Evolutionary conservation across 2,797 vertebrate species (phyloP).

Genomic region (Onychomys torridus): DNA sequence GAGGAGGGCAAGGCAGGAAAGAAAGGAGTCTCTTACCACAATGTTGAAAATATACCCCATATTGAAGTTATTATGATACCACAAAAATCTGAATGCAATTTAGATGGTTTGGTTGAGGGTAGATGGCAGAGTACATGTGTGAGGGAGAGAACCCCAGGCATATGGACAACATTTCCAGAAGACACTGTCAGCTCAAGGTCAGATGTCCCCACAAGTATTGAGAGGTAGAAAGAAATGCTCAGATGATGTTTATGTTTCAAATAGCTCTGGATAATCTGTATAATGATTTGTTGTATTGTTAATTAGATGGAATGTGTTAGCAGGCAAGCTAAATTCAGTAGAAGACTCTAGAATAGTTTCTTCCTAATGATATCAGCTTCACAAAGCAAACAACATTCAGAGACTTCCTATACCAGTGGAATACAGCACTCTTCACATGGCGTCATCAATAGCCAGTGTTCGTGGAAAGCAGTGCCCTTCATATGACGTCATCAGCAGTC

Average conservation of each 20-base stretch:
- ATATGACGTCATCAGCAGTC: too few relatives aligned
- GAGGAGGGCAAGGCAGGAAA: constrained; percentile 76
- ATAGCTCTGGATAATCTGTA: constrained; percentile 18
- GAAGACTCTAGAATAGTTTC: constrained; percentile 47
- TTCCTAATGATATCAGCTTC: constrained; percentile 39
- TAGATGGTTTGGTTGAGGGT: constrained; percentile 77
- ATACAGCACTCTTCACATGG: constrained; percentile 56
- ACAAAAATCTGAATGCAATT: constrained; percentile 86
- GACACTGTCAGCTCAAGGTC: constrained; percentile 79
- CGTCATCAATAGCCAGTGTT: background rate
- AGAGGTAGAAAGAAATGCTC: constrained; percentile 66
- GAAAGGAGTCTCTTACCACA: constrained; percentile 79
- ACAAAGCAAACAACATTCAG: constrained; percentile 69
- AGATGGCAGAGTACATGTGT: constrained; percentile 62
- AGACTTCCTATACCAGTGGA: constrained; percentile 58
- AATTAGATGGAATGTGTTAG: constrained; percentile 56
- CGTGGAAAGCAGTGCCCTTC: background rate
- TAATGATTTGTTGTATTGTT: constrained; percentile 64
- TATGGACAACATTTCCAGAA: constrained; percentile 79
- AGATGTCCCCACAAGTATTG: constrained; percentile 72
- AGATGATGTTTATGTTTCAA: constrained; percentile 75
- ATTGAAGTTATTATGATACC: constrained; percentile 84
- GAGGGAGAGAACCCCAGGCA: constrained; percentile 61
- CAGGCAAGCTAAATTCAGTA: constrained; percentile 42
- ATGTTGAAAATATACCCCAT: constrained; percentile 75